A percentile compares a stretch with the other conserved stretches of the same genome.
Evolutionary conservation across 2,888 invertebrate species (phyloP).

Genomic region (Amblyjoppa proteus): DNA sequence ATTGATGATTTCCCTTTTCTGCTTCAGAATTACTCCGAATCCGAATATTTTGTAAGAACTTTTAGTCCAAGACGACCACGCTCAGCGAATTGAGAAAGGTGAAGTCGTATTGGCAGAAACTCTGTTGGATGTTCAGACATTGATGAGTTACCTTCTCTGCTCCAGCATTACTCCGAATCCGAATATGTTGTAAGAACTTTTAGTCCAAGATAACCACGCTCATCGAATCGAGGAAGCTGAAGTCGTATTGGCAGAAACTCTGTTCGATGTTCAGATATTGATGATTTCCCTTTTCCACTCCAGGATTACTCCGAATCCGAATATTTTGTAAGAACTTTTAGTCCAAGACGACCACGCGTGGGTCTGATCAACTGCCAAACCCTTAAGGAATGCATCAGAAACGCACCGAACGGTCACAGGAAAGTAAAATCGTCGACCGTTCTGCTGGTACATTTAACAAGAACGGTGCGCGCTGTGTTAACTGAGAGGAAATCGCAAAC

Average conservation of each 20-base stretch:
- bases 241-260: not conserved
- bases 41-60: too few relatives aligned
- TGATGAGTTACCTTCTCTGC: too few relatives aligned
- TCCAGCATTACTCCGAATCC: too few relatives aligned
- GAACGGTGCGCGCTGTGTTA: not conserved
- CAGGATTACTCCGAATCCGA: not conserved
- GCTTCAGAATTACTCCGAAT: too few relatives aligned
- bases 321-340: not conserved
- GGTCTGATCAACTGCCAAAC: not conserved
- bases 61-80: too few relatives aligned
- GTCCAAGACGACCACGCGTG: not conserved
- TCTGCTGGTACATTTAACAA: not conserved
- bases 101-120: too few relatives aligned
- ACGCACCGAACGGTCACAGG: not conserved
- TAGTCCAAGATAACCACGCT: too few relatives aligned
- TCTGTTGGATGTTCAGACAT: not conserved
- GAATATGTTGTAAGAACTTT: too few relatives aligned
- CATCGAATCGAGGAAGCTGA: too few relatives aligned
- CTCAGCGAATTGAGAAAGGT: too few relatives aligned
- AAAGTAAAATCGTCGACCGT: not conserved
- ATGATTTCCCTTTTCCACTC: not conserved
- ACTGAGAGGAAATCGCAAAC: not conserved
- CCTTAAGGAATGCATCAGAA: not conserved
- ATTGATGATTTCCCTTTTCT: too few relatives aligned
- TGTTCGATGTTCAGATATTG: not conserved